Base-by-base conservation (phyloP, 2,888 invertebrate species). In the Athetis lepigone region DNA sequence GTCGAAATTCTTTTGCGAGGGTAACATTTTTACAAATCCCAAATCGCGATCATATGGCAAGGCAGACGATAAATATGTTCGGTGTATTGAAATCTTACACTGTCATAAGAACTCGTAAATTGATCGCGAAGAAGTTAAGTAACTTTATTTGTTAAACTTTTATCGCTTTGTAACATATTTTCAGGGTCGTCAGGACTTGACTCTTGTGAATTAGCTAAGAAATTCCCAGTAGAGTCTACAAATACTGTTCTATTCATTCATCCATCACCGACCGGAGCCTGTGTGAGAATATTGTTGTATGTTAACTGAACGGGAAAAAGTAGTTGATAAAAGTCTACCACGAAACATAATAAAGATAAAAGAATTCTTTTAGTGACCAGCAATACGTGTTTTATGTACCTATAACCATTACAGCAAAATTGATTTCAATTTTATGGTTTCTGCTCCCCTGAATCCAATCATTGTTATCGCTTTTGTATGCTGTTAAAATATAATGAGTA, bases 401-500 rank as follows among this genome's bases (percentile, higher is more conserved):
- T 83, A 92, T 94, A 93, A 92, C 92, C 94, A 92, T 94, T 93
- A 93, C 90, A 87, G 88, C 89, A 89, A 94, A 94, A 94, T 94
- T 94, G 93, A 95, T 95, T 94, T 94, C 89, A 91, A 93, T 94
- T 95, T 95, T 94, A 95, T 93, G 92, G 93, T 93, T 92, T 93
- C 90, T 92, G 92, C 90, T 93, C 89, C 87, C 91, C 90, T 90
- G 94, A 93, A 94, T 93, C 93, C 94, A 94, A 94, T 94, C 92
- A 94, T 88, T 91, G 92, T 91, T 94, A 94, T 94, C 93, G 94
- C 88, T 87, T 85, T 83, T 87, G 89, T 90, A 84, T 88, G 91
- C 90, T 88, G 90, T 93, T 93, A 91, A 93, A 93, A 89, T 90
- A 89, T 92, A 91, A 93, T 92, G 89, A 92, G 70, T 76, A 87